Evolutionary conservation across 2,888 invertebrate species (phyloP), one percentile per base, ranked within the genome.

Genomic region (Anarsia innoxiella): DNA sequence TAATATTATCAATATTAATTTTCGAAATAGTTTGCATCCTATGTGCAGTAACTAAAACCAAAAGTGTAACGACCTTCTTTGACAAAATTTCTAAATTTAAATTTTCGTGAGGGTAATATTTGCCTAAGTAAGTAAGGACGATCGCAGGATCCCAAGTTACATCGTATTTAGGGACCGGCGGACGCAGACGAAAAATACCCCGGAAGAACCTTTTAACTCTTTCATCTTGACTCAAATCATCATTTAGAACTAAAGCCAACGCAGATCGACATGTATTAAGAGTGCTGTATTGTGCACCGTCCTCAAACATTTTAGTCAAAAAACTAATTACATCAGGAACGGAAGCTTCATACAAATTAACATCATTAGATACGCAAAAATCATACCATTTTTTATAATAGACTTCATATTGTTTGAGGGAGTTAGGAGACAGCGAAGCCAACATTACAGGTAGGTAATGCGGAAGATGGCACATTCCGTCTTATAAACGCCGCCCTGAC

Each of bases 41-140:
- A 12, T 39, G 34, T 14, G 36, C 36, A 14, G 39, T 42, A 8
- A 39, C 33, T 14, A 33, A 26, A 1, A 23, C 31, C 1, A 31
- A n/a, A 9, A 25, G n/a, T 3, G 25, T 25, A 9, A 25, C n/a
- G n/a, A 2, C 3, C n/a, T 25, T 25, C n/a, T 25, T 25, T 3
- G 25, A 9, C 3, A 25, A 9, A n/a, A 25, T 25, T n/a, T 25
- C 25, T 25, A 25, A 25, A 3, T 5, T 9, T 25, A 25, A 25
- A 25, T 25, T n/a, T n/a, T 25, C 25, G n/a, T 25, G 4, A n/a
- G 25, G 25, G 3, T 25, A 9, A 4, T 25, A n/a, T 9, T 25
- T 4, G 3, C n/a, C 2, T n/a, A 25, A n/a, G n/a, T 3, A 25
- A n/a, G 4, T n/a, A 9, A 25, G n/a, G n/a, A 25, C 25, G 4